phyloP scores from a whole-genome alignment of 2,888 invertebrate genomes.

The Aricia artaxerxes region DNA sequence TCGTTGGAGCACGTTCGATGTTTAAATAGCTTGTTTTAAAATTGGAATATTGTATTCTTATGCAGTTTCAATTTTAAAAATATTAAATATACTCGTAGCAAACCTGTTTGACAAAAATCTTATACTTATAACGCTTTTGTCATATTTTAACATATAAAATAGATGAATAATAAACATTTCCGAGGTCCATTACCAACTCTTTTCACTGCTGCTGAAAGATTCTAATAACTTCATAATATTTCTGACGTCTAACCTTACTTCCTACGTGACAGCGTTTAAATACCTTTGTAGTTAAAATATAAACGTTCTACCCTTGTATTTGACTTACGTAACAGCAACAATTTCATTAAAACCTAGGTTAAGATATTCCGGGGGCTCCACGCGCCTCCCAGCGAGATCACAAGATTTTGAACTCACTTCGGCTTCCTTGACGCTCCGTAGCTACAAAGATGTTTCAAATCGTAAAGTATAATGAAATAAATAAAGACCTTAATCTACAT shows the following conservation, averaged over 20 bases:
- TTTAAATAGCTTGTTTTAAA: background rate
- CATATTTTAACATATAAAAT: no score
- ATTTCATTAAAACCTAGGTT: constrained; percentile 16
- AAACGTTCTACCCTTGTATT: background rate
- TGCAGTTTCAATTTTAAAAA: no score
- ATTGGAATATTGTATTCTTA: background rate
- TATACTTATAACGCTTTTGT: no score
- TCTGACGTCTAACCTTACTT: background rate
- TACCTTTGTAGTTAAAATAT: background rate
- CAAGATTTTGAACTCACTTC: constrained; percentile 7
- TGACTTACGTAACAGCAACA: constrained; percentile 1
- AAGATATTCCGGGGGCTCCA: constrained; percentile 2
- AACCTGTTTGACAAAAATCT: no score
- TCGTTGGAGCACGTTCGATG: background rate
- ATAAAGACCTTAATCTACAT: background rate
- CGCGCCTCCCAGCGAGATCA: constrained; percentile 1
- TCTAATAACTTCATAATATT: background rate
- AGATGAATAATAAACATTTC: no score
- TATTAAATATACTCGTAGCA: no score
- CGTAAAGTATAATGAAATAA: background rate
- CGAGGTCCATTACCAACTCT: no score
- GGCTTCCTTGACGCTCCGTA: background rate
- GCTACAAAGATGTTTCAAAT: background rate
- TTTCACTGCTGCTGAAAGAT: background rate
- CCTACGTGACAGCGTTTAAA: background rate